Evolutionary conservation across 2,888 invertebrate genomes (phyloP).

Genomic region (Trachelus tabidus): DNA sequence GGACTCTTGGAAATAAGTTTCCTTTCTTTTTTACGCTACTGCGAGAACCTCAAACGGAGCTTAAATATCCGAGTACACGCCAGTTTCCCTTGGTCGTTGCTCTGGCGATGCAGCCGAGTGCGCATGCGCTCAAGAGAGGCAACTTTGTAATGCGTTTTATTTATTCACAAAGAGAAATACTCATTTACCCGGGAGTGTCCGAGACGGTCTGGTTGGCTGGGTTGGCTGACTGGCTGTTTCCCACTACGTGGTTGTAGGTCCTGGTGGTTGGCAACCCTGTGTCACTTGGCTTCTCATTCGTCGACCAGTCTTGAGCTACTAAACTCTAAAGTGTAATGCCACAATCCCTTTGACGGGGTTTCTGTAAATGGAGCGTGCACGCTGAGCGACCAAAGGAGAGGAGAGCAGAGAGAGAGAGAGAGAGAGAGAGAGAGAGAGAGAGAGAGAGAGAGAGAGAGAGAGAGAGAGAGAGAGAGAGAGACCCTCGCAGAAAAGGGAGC

Average conservation of each 20-base stretch:
- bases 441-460: slow-evolving; percentile 14
- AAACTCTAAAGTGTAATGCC: slow-evolving; percentile 58
- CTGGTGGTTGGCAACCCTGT: neutral
- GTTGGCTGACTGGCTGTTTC: neutral
- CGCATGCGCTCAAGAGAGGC: slow-evolving; percentile 22
- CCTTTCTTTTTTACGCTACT: neutral
- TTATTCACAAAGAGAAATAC: slow-evolving; percentile 66
- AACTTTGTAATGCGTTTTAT: slow-evolving; percentile 63
- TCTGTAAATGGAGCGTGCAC: slow-evolving; percentile 61
- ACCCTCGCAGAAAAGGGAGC: slow-evolving; percentile 24
- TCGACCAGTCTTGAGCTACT: slow-evolving; percentile 33
- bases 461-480: slow-evolving; percentile 16
- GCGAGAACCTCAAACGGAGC: neutral
- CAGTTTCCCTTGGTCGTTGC: neutral
- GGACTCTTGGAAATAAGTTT: neutral
- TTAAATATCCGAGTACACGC: neutral
- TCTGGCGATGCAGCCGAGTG: neutral
- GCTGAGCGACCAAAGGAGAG: slow-evolving; percentile 19
- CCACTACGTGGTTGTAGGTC: neutral
- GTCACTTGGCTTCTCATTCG: neutral
- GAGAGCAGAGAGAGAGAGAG: slow-evolving; percentile 14
- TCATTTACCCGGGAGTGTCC: slow-evolving; percentile 52
- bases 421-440: slow-evolving; percentile 14
- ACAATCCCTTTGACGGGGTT: slow-evolving; percentile 65
- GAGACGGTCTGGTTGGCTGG: slow-evolving; percentile 8